Evolutionary conservation across 1,140 invertebrate species (phyloP), one percentile per base, ranked within the genome.

Genomic region (Heliconius himera): DNA sequence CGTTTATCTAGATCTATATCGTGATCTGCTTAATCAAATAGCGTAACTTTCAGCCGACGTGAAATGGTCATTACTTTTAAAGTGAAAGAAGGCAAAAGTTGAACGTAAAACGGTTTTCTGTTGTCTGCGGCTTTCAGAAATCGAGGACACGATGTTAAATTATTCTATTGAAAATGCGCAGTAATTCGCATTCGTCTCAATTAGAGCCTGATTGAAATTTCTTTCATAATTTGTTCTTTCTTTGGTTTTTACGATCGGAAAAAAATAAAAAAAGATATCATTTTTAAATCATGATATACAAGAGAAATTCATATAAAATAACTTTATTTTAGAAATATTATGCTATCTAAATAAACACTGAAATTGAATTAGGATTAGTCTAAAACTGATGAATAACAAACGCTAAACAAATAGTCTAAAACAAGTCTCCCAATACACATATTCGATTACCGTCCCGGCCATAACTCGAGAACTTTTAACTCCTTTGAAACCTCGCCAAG

Each of bases 381-480:
- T 38, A n/a, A 20, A 72, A 72, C 8, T 38, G 22, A 72, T 72
- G 38, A 72, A 72, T 72, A 72, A 38, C n/a, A 72, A 72, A 72
- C 70, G 70, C 70, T 41, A 6, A 41, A 38, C 70, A 72, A 72
- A 72, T 41, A 41, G 29, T 72, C 36, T 38, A 72, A 3, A 38
- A 41, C 38, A 18, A 72, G 38, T 38, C 70, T 72, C 66, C 66
- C 74, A 80, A 80, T 82, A 77, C 74, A 81, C 77, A 81, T 78
- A 84, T 84, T 84, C 82, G 82, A 84, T 84, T 84, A 84, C 74
- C 82, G 82, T 80, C 80, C 60, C 78, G 60, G 78, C 77, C 70
- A 82, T 84, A 84, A 84, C 81, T 84, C 82, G 72, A 76, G 74
- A 82, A 84, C 78, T 84, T 84, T 80, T 82, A 82, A 84, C 81